phyloP scores from a whole-genome alignment of 1,140 invertebrate genomes.

The Laupala kohalensis region DNA sequence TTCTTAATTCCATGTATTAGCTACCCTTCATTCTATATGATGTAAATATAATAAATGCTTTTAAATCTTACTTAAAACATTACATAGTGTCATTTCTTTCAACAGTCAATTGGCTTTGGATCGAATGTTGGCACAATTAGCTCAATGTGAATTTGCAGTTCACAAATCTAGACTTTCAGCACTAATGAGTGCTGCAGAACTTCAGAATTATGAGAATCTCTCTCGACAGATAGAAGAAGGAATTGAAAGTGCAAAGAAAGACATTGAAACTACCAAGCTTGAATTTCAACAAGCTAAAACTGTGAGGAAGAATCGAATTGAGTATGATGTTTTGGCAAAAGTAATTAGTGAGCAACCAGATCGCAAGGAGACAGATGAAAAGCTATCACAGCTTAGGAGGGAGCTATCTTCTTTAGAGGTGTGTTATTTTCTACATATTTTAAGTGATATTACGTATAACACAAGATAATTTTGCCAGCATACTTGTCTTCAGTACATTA shows the following conservation, averaged over 20 bases:
- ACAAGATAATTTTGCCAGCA: too few species aligned
- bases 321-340: conserved; percentile 85
- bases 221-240: conserved; percentile 60
- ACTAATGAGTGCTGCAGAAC: conserved; percentile 69
- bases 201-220: conserved; percentile 69
- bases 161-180: conserved; percentile 67
- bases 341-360: conserved; percentile 83
- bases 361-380: conserved; percentile 64
- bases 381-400: conserved; percentile 55
- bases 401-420: conserved; percentile 54
- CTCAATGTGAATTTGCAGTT: conserved; percentile 78
- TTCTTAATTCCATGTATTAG: too few species aligned
- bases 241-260: conserved; percentile 58
- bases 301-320: conserved; percentile 75
- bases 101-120: conserved; percentile 40
- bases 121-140: conserved; percentile 64
- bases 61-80: conserved; percentile 3
- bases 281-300: conserved; percentile 68
- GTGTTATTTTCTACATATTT: too few species aligned
- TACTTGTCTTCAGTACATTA: too few species aligned
- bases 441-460: too few species aligned
- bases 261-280: conserved; percentile 59
- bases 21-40: too few species aligned
- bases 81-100: too few species aligned
- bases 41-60: too few species aligned